Conservation (phyloP, 2,888 invertebrate species). For the Bimastos eiseni region DNA sequence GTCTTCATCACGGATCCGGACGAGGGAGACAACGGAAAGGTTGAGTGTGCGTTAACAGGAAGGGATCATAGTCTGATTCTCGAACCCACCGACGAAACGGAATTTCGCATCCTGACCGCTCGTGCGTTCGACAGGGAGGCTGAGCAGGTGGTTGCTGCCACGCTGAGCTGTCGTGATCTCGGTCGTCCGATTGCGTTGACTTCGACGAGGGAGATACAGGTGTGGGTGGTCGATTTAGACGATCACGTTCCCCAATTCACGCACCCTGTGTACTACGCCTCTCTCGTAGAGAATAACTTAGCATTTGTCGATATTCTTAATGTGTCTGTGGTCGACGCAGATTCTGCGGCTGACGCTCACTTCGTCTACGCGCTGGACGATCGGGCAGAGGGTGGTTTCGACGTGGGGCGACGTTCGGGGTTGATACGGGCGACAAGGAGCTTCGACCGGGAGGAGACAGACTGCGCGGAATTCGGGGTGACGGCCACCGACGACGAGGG, state of each 20-base stretch:
- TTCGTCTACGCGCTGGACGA: conserved; percentile 3
- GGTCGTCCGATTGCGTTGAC: conserved; percentile 18
- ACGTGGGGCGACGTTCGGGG: background rate
- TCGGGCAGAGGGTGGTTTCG: background rate
- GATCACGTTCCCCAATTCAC: background rate
- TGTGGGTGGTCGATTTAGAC: background rate
- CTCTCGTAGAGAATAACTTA: background rate
- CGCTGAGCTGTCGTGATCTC: conserved; percentile 17
- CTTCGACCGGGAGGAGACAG: conserved; percentile 19
- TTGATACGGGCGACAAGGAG: background rate
- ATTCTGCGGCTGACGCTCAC: background rate
- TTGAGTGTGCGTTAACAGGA: background rate
- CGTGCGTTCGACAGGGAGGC: background rate
- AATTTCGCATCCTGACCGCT: conserved; percentile 22
- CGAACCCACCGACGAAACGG: background rate
- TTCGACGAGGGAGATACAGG: background rate
- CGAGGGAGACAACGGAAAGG: conserved; percentile 15
- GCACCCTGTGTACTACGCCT: background rate
- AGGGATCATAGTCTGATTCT: background rate
- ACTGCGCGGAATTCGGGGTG: conserved; percentile 8
- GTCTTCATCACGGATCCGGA: conserved; percentile 15
- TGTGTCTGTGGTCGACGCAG: background rate
- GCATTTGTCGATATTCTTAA: background rate
- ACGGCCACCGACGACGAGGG: conserved; percentile 19
- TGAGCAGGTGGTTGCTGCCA: background rate